phyloP scores from a whole-genome alignment of 2,888 invertebrate species.

The Diarsia mendica region DNA sequence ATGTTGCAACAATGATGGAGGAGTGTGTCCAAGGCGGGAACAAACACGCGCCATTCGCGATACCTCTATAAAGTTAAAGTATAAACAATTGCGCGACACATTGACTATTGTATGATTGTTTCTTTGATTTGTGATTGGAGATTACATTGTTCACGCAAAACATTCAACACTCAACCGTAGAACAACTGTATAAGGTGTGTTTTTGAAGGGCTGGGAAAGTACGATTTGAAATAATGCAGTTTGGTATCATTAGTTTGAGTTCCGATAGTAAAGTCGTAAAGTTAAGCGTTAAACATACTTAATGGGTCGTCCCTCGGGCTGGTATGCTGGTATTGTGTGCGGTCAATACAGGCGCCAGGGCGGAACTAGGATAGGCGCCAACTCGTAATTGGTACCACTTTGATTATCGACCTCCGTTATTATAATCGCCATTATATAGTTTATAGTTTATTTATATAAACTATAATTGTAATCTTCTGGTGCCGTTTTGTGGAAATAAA shows the following conservation, averaged over 20 bases:
- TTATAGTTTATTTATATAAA: no score
- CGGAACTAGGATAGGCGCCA: slow-evolving; percentile 9
- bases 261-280: slow-evolving; percentile 36
- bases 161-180: slow-evolving; percentile 22
- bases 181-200: neutral
- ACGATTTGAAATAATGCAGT: slow-evolving; percentile 39
- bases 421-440: slow-evolving; percentile 9
- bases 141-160: slow-evolving; percentile 47
- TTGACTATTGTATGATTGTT: slow-evolving; percentile 67
- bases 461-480: no score
- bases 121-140: slow-evolving; percentile 70
- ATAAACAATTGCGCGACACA: slow-evolving; percentile 76
- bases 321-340: slow-evolving; percentile 21
- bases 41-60: slow-evolving; percentile 71
- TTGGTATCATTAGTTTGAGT: slow-evolving; percentile 45
- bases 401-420: neutral
- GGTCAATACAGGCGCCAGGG: slow-evolving; percentile 2
- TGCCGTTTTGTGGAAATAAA: no score
- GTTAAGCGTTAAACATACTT: slow-evolving; percentile 42
- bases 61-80: slow-evolving; percentile 53
- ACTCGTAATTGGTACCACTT: neutral
- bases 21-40: slow-evolving; percentile 76
- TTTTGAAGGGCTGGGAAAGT: slow-evolving; percentile 6
- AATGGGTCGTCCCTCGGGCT: slow-evolving; percentile 18
- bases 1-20: slow-evolving; percentile 79